Base-by-base conservation (phyloP, 2,888 invertebrate species). In the Plagodis dolabraria region DNA sequence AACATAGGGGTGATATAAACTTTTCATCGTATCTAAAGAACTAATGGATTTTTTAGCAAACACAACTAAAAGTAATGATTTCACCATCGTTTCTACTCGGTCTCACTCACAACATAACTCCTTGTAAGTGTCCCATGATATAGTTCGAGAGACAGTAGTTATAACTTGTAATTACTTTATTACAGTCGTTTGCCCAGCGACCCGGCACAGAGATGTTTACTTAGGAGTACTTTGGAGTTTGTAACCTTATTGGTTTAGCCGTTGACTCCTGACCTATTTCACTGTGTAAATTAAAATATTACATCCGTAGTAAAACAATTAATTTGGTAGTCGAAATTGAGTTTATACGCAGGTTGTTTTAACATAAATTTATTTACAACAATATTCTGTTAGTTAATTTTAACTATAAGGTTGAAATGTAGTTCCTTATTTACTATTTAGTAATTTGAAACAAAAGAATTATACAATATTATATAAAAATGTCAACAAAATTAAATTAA, bases 161-260 rank as follows among this genome's bases (percentile, higher is more conserved):
- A 61, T 53, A 57, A 57, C 53, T 61, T 61, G 56, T 57, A 58
- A 61, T 61, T 61, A 61, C 60, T 61, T 61, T 61, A 61, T 61
- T 57, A 53, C 46, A 53, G 60, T 47, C 56, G 46, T 61, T 61
- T 49, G 56, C 53, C 12, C 55, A 55, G 53, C 46, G 60, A 56
- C 60, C 60, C 56, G 56, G 55, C 55, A 48, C 56, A 8, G 53
- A 61, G 56, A 56, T 61, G 60, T 61, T 61, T 61, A 56, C 57
- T 61, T 61, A 57, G 60, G 40, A 40, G 53, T 46, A 49, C 54
- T 59, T 54, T 11, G 42, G 34, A 60, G 51, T 54, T 54, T 60
- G 47, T 51, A 51, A n/a, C 46, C 54, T 59, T 60, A 55, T 51
- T 60, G 47, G 59, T 38, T 53, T 50, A 59, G 43, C 53, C 53